These are phyloP conservation scores for Ormyrus pomaceus DNA, from an alignment of 2,888 invertebrate genomes.

Conservation along the genomic window DNA sequence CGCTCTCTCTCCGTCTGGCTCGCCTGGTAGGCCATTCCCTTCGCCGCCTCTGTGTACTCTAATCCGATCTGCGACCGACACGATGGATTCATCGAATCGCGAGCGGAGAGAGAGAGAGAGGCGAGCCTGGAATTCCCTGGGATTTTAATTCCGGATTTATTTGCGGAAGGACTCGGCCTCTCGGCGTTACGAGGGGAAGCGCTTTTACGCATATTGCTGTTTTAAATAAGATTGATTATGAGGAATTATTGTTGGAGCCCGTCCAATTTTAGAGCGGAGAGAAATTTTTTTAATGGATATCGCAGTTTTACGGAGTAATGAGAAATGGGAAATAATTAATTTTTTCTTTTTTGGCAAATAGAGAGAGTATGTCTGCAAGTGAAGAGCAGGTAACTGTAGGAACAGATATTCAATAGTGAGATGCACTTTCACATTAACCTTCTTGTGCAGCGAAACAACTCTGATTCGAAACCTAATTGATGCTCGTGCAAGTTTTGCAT, in stretches of 20 bases:
- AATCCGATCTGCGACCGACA: conserved; percentile 17
- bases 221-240: conserved; percentile 2
- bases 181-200: too few relatives aligned
- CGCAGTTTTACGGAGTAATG: too few relatives aligned
- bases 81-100: conserved; percentile 31
- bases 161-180: not conserved
- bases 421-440: too few relatives aligned
- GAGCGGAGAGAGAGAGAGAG: not conserved
- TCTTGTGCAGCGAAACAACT: too few relatives aligned
- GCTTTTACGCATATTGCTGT: not conserved
- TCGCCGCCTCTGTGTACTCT: conserved; percentile 43
- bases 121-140: not conserved
- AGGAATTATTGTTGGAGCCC: conserved; percentile 13
- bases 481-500: too few relatives aligned
- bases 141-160: conserved; percentile 38
- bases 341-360: too few relatives aligned
- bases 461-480: too few relatives aligned
- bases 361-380: too few relatives aligned
- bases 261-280: not conserved
- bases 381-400: not conserved
- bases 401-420: not conserved
- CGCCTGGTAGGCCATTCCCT: conserved; percentile 40
- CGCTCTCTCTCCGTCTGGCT: conserved; percentile 48
- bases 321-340: too few relatives aligned
- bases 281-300: too few relatives aligned